These are phyloP conservation scores for Staurois parvus DNA, from an alignment of 2,797 vertebrate species.

Conservation along the genomic window DNA sequence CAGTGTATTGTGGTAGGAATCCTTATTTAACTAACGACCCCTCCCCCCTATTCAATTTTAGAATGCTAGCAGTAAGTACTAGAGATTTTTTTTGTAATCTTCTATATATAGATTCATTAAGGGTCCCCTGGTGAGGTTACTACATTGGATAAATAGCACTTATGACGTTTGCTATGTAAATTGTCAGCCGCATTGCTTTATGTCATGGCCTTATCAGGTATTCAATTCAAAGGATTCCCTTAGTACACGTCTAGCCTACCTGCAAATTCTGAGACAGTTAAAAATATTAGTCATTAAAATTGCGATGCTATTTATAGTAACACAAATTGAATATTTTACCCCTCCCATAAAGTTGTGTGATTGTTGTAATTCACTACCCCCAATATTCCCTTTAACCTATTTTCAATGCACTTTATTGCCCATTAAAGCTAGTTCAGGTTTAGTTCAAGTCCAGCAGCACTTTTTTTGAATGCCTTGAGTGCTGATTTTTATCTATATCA, in stretches of 20 bases:
- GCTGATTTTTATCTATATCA: slow-evolving; percentile 79
- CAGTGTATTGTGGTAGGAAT: slow-evolving; percentile 86
- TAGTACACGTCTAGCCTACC: neutral
- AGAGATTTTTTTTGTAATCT: slow-evolving; percentile 54
- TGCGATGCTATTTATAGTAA: too few species aligned
- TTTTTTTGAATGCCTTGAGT: slow-evolving; percentile 65
- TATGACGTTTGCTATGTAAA: slow-evolving; percentile 83
- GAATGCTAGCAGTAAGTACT: too few species aligned
- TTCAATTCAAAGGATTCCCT: slow-evolving; percentile 21
- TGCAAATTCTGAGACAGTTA: neutral
- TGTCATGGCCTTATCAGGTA: slow-evolving; percentile 73
- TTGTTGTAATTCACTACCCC: too few species aligned
- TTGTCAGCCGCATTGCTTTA: slow-evolving; percentile 75
- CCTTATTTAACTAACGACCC: slow-evolving; percentile 81
- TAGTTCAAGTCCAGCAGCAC: neutral
- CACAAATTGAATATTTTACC: too few species aligned
- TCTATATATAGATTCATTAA: slow-evolving; percentile 72
- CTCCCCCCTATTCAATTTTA: slow-evolving; percentile 30
- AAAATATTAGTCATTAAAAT: too few species aligned
- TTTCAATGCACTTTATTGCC: neutral
- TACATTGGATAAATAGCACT: slow-evolving; percentile 81
- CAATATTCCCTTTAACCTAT: too few species aligned
- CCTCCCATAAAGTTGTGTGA: too few species aligned
- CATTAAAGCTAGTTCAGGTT: neutral
- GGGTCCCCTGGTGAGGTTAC: slow-evolving; percentile 78